Percentiles rank a stretch among this genome's conserved stretches.
phyloP scores from a whole-genome alignment of 2,113 vertebrate genomes.

The Suncus etruscus region DNA sequence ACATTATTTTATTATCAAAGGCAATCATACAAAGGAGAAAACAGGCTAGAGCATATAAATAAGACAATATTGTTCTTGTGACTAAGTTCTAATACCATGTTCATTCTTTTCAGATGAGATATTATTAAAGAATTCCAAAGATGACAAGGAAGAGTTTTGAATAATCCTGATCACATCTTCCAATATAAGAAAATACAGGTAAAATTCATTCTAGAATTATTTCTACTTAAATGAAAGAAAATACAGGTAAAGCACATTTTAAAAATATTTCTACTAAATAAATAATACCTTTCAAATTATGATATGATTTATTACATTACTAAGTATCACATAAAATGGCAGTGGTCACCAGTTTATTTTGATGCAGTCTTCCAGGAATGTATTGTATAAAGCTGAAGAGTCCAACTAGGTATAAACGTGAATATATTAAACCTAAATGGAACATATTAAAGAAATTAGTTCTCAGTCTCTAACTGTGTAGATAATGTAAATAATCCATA shows the following conservation, averaged over 20 bases:
- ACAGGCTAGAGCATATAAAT: conserved; percentile 1
- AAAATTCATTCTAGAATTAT: conserved; percentile 48
- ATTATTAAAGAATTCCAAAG: conserved; percentile 14
- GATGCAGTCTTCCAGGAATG: not conserved
- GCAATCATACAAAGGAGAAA: conserved; percentile 34
- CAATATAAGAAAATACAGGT: conserved; percentile 31
- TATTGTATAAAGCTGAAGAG: conserved; percentile 2
- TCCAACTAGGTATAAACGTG: not conserved
- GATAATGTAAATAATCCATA: conserved; percentile 12
- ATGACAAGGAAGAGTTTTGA: conserved; percentile 10
- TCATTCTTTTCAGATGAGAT: conserved; percentile 25
- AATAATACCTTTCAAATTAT: conserved; percentile 8
- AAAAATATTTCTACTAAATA: not conserved
- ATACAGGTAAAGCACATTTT: not conserved
- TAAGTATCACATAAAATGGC: conserved; percentile 40
- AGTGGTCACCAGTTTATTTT: conserved; percentile 21
- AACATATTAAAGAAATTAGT: not conserved
- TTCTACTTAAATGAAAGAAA: conserved; percentile 48
- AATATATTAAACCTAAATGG: conserved; percentile 40
- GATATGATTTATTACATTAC: conserved; percentile 40
- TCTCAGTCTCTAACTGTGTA: not conserved
- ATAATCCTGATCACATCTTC: not conserved
- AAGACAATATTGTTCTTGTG: conserved; percentile 26
- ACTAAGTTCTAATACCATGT: conserved; percentile 22
- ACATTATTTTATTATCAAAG: not conserved